Percentiles rank a stretch among this genome's conserved stretches.
phyloP scores from a whole-genome alignment of 2,113 vertebrate genomes.

The Otis tarda region DNA sequence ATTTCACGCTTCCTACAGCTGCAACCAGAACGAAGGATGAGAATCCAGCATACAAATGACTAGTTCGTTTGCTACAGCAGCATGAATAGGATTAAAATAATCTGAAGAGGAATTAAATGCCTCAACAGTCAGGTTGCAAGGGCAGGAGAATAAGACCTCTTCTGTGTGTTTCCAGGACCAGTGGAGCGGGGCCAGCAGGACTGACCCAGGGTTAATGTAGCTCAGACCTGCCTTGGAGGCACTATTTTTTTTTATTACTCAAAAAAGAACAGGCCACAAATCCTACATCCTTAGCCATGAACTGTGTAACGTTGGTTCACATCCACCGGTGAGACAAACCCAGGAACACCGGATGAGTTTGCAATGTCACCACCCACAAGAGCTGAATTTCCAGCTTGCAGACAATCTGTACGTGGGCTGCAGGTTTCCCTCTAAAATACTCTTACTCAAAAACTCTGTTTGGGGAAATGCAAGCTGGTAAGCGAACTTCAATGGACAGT shows the following conservation, averaged over 20 bases:
- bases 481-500: neutral
- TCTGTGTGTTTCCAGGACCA: conserved; percentile 26
- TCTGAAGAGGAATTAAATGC: conserved; percentile 47
- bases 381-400: neutral
- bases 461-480: neutral
- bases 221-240: conserved; percentile 12
- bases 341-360: neutral
- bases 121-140: conserved; percentile 21
- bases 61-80: conserved; percentile 4
- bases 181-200: conserved; percentile 43
- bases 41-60: conserved; percentile 49
- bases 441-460: neutral
- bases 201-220: conserved; percentile 44
- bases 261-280: neutral
- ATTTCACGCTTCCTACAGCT: conserved; percentile 44
- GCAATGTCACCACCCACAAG: fast-evolving
- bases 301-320: neutral
- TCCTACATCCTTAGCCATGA: neutral
- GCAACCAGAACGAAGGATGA: conserved; percentile 10
- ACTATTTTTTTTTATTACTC: neutral
- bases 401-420: neutral
- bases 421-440: neutral
- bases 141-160: conserved; percentile 27
- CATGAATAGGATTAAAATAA: conserved; percentile 53
- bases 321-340: neutral